These are phyloP conservation scores for Ondatra zibethicus DNA, from an alignment of 2,113 vertebrate genomes.

Conservation along the genomic window DNA sequence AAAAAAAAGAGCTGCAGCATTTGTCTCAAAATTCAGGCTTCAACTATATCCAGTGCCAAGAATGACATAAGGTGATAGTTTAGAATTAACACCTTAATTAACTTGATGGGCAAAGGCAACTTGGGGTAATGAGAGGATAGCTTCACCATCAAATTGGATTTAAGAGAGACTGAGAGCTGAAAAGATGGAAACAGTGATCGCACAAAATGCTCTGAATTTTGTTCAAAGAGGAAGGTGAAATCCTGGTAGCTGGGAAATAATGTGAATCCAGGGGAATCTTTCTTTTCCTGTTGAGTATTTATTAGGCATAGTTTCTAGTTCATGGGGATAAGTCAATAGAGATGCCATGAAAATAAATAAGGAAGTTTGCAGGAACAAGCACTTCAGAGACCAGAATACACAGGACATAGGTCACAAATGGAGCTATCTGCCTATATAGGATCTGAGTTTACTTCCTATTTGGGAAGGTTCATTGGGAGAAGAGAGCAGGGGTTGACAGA, in stretches of 20 bases:
- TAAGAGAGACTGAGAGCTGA: not conserved
- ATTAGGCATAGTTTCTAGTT: conserved; percentile 15
- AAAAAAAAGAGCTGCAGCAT: not conserved
- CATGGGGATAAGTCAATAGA: not conserved
- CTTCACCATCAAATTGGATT: not conserved
- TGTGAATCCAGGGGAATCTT: not conserved
- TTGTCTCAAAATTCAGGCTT: not conserved
- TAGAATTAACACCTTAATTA: not conserved
- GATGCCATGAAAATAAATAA: not conserved
- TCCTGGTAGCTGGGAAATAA: not conserved
- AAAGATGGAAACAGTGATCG: not conserved
- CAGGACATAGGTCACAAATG: not conserved
- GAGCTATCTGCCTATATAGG: not conserved
- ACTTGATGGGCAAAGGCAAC: not conserved
- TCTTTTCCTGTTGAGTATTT: not conserved
- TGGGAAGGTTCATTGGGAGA: not conserved
- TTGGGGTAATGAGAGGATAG: not conserved
- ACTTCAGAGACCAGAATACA: not conserved
- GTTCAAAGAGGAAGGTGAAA: not conserved
- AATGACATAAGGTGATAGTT: not conserved
- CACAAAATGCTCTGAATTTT: not conserved
- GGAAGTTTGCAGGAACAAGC: not conserved
- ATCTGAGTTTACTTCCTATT: not conserved
- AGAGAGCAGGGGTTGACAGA: not conserved
- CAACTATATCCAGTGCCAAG: not conserved